phyloP scores from a whole-genome alignment of 2,797 vertebrate genomes.

The Poeciliopsis turneri region DNA sequence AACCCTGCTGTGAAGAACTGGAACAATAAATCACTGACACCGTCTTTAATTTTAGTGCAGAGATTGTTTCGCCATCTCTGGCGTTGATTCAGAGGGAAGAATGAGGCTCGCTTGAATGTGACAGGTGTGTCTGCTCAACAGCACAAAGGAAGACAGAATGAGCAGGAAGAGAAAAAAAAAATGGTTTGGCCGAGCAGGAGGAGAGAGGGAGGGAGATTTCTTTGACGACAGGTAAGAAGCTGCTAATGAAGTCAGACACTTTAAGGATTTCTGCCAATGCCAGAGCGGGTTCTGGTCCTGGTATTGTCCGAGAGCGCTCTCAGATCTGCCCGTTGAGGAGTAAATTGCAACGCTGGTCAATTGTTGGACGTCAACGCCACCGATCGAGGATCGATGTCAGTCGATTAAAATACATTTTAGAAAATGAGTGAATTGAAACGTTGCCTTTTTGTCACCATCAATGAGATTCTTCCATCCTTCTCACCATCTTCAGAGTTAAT shows the following conservation, averaged over 20 bases:
- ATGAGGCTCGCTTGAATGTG: slow-evolving; percentile 21
- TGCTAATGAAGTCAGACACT: slow-evolving; percentile 25
- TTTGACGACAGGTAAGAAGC: slow-evolving; percentile 10
- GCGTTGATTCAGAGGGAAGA: slow-evolving; percentile 26
- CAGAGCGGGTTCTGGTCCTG: neutral
- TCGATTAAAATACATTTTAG: no score
- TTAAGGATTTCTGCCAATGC: slow-evolving; percentile 4
- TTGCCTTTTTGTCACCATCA: neutral
- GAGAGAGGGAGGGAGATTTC: slow-evolving; percentile 6
- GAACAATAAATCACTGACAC: slow-evolving; percentile 19
- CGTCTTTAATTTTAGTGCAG: slow-evolving; percentile 27
- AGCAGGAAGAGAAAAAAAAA: slow-evolving; percentile 12
- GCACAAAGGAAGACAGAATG: slow-evolving; percentile 31
- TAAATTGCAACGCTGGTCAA: neutral
- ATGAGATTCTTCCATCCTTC: neutral
- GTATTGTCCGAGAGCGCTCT: neutral
- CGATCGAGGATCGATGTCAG: no score
- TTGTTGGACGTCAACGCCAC: neutral
- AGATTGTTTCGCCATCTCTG: slow-evolving; percentile 14
- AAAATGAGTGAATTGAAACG: neutral
- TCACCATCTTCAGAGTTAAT: neutral
- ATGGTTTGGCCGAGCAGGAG: slow-evolving; percentile 9
- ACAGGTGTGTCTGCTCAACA: slow-evolving; percentile 27
- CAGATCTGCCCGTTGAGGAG: neutral
- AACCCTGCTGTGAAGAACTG: slow-evolving; percentile 15